phyloP scores from a whole-genome alignment of 2,888 invertebrate genomes.

The Ectemnius lituratus region DNA sequence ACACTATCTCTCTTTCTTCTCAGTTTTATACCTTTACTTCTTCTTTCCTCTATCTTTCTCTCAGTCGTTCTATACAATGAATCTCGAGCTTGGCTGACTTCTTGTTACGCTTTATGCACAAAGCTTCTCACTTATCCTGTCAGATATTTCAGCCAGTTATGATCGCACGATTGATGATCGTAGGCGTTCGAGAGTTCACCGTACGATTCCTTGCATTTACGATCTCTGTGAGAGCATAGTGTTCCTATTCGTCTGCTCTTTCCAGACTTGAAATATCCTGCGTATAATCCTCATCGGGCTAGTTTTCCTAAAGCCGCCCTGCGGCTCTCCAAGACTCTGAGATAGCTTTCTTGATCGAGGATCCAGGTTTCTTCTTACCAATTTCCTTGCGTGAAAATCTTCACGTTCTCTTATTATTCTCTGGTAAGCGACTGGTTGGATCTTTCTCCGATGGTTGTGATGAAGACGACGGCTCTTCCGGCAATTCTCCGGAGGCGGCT shows the following conservation, averaged over 20 bases:
- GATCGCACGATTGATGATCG: neutral
- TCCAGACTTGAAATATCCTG: too few relatives aligned
- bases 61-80: neutral
- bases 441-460: neutral
- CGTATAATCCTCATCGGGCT: constrained; percentile 7
- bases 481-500: too few relatives aligned
- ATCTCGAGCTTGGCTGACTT: too few relatives aligned
- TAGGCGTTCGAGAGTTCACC: neutral
- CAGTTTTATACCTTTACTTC: neutral
- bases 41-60: neutral
- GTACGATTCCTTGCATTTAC: constrained; percentile 1
- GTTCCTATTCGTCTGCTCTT: too few relatives aligned
- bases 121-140: neutral
- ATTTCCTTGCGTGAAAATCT: neutral
- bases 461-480: too few relatives aligned
- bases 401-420: neutral
- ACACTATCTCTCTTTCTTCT: neutral
- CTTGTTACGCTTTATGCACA: neutral
- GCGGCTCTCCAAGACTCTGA: neutral
- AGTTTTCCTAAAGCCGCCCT: neutral
- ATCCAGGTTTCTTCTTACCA: too few relatives aligned
- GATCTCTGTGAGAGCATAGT: neutral
- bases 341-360: too few relatives aligned
- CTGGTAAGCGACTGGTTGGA: too few relatives aligned
- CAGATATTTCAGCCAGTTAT: neutral